Evolutionary conservation across 2,888 invertebrate species (phyloP).

Genomic region (Ochlodes sylvanus): DNA sequence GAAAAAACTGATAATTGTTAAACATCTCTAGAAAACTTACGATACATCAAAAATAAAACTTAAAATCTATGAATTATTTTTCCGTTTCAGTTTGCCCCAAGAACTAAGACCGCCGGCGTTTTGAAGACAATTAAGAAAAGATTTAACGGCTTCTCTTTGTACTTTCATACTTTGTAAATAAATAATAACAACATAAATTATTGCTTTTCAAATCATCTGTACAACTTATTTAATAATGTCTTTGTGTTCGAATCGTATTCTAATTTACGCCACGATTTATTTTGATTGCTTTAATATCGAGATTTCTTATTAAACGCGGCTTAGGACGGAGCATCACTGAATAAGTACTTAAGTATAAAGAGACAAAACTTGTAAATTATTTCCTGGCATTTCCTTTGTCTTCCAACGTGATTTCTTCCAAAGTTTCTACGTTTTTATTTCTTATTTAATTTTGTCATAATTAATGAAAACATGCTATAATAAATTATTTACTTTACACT

Average conservation of each 20-base stretch:
- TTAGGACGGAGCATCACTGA: neutral
- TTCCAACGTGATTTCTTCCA: no score
- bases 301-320: neutral
- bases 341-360: neutral
- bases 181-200: slow-evolving; percentile 5
- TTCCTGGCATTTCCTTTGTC: no score
- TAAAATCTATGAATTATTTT: slow-evolving; percentile 1
- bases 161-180: slow-evolving; percentile 19
- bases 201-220: neutral
- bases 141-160: neutral
- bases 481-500: no score
- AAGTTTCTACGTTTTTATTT: no score
- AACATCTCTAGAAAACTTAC: no score
- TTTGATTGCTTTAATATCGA: neutral
- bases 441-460: no score
- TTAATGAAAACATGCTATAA: no score
- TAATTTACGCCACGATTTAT: slow-evolving; percentile 3
- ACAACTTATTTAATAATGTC: slow-evolving; percentile 3
- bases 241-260: neutral
- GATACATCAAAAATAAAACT: neutral
- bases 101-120: slow-evolving; percentile 48
- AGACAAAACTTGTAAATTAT: no score
- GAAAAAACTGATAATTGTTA: no score
- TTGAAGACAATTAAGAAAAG: slow-evolving; percentile 24
- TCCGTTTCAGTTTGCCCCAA: slow-evolving; percentile 65